Evolutionary conservation across 2,888 invertebrate species (phyloP), one percentile per base, ranked within the genome.

Genomic region (Drosophila buzzatii): DNA sequence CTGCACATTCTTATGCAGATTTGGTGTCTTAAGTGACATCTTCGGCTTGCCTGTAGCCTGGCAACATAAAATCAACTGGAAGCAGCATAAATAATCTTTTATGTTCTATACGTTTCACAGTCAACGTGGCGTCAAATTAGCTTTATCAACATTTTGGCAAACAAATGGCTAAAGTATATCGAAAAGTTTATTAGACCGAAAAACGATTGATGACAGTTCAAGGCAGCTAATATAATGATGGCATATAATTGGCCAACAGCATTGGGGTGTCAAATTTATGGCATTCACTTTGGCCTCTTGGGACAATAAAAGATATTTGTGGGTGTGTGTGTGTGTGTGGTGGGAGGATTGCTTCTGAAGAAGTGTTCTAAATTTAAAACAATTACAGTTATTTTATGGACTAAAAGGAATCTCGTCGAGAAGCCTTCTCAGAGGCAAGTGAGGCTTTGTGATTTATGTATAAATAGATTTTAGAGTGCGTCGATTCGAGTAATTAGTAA

Each of bases 61-160:
- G 27, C 27, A 60, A 57, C 65, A 58, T 45, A 63, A 73, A 70
- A 27, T 56, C 74, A 61, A 70, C 68, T 82, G 70, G 53, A 56
- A 58, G 56, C 57, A 70, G 71, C 74, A 89, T 89, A 89, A 85
- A 89, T 79, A 87, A 82, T 77, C 65, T 73, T 89, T 84, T 79
- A 79, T 81, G 65, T 70, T 55, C 74, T 57, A 58, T 72, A 64
- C 52, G 67, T 59, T 66, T 52, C 69, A 49, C 66, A 82, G 64
- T 66, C 74, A 77, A 72, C 72, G 70, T 76, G 74, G 73, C 79
- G 74, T 70, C 78, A 76, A 89, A 85, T 85, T 88, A 85, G 80
- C 90, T 87, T 80, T 69, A 51, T 52, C 62, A 76, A 67, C 79
- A 72, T 70, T 78, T 77, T 53, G 47, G 33, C 76, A 14, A 71